Evolutionary conservation across 2,888 invertebrate genomes (phyloP), one percentile per base, ranked within the genome.

Genomic region (Epinotia nisella): DNA sequence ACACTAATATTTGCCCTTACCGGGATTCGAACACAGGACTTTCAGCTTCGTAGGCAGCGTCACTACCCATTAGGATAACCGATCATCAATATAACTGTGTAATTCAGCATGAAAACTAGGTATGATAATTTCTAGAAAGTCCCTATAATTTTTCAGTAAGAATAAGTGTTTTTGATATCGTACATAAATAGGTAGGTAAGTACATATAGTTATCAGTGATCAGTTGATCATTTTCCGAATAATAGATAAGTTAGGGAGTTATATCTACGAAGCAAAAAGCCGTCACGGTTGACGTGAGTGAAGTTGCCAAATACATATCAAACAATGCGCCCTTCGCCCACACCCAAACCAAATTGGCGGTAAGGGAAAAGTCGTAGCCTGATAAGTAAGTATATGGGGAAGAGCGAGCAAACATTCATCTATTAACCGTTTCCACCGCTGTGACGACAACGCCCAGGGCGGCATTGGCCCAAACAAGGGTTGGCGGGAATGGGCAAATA

Each of bases 401-500:
- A 85, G 86, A 85, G 81, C 83, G 83, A 82, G 86, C 87, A 91
- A 92, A 92, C 90, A 92, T 90, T 85, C 83, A 86, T 84, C 84
- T 87, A 86, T 87, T 89, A 90, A 90, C 88, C 90, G 85, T 89
- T 90, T 84, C 79, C 82, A 87, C 83, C 83, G 83, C 59, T 45
- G 67, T 45, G 67, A 45, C 67, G 72, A 64, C 73, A 79, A 86
- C 85, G 90, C 91, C 86, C 87, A 84, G 83, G 87, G 92, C 91
- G 88, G 88, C 85, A 83, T 84, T 83, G 85, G 85, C 78, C 85
- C 83, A 84, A 87, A 83, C 86, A 89, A 91, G 91, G 92, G 92
- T 91, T 91, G 92, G 92, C 91, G 92, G 92, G 89, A 92, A 93
- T 84, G 87, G 88, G 85, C 91, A 91, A 92, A 92, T 91, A 92